A percentile compares a stretch with the other conserved stretches of the same genome.
phyloP scores from a whole-genome alignment of 2,113 vertebrate genomes.

The Galemys pyrenaicus region DNA sequence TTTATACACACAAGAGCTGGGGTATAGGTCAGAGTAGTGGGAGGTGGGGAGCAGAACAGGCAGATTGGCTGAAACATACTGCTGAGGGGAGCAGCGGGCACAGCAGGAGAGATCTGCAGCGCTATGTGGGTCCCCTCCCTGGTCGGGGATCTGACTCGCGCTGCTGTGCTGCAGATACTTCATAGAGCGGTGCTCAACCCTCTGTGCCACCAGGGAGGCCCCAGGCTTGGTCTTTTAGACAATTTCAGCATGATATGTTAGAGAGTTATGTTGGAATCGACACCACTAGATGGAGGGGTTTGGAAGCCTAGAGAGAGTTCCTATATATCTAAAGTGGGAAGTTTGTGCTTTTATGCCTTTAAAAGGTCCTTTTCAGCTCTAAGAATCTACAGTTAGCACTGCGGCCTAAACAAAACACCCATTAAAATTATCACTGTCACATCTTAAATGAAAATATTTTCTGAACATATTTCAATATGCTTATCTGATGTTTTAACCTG shows the following conservation, averaged over 20 bases:
- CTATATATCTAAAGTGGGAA: background rate
- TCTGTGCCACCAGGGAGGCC: too few species aligned
- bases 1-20: too few species aligned
- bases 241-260: background rate
- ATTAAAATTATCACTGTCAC: background rate
- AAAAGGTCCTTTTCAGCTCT: background rate
- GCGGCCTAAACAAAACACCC: background rate
- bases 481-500: background rate
- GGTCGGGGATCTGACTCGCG: too few species aligned
- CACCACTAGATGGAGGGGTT: background rate
- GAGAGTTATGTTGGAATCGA: background rate
- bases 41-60: too few species aligned
- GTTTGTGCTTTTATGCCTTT: background rate
- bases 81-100: too few species aligned
- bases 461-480: background rate
- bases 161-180: too few species aligned
- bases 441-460: slow-evolving; percentile 24
- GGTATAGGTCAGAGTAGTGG: too few species aligned
- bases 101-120: too few species aligned
- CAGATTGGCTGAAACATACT: too few species aligned
- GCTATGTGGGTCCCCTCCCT: too few species aligned
- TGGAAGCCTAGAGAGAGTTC: background rate
- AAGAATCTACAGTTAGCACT: background rate
- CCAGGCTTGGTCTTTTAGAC: background rate
- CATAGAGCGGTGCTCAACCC: too few species aligned